These are phyloP conservation scores for Origma solitaria DNA, from an alignment of 2,113 vertebrate species.

Conservation along the genomic window DNA sequence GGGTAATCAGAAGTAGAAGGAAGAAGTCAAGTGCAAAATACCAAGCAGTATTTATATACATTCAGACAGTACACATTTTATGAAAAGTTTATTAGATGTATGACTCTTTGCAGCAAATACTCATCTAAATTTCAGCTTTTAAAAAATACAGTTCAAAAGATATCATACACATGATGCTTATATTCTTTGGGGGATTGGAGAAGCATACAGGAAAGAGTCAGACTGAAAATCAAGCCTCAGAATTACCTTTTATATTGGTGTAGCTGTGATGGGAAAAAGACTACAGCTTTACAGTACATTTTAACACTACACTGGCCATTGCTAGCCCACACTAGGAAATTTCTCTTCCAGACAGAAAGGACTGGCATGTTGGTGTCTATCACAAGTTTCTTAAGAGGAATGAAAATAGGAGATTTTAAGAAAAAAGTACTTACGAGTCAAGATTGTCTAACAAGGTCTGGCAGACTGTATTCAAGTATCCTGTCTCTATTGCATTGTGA, in stretches of 20 bases:
- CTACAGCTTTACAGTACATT: not conserved
- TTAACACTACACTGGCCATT: not conserved
- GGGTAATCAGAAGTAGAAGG: not conserved
- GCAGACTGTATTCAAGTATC: conserved; percentile 91
- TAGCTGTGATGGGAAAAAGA: not conserved
- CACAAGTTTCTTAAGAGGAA: not conserved
- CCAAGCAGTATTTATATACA: not conserved
- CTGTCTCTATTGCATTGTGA: conserved; percentile 93
- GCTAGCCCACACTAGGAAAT: not conserved
- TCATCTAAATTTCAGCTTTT: not conserved
- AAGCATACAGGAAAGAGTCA: not conserved
- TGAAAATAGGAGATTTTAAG: not conserved
- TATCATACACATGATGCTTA: not conserved
- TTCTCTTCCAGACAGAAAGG: not conserved
- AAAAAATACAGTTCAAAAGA: not conserved
- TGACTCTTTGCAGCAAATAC: not conserved
- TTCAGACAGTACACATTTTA: not conserved
- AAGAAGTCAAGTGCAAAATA: not conserved
- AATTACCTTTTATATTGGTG: not conserved
- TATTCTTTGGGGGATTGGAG: not conserved
- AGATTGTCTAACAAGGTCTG: conserved; percentile 92
- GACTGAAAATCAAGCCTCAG: not conserved
- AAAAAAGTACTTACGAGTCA: conserved; percentile 80
- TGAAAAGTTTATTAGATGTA: not conserved
- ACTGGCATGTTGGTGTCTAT: not conserved